A percentile compares a stretch with the other conserved stretches of the same genome.
Conservation (phyloP, 1,140 invertebrate genomes). For the Apis cerana region DNA sequence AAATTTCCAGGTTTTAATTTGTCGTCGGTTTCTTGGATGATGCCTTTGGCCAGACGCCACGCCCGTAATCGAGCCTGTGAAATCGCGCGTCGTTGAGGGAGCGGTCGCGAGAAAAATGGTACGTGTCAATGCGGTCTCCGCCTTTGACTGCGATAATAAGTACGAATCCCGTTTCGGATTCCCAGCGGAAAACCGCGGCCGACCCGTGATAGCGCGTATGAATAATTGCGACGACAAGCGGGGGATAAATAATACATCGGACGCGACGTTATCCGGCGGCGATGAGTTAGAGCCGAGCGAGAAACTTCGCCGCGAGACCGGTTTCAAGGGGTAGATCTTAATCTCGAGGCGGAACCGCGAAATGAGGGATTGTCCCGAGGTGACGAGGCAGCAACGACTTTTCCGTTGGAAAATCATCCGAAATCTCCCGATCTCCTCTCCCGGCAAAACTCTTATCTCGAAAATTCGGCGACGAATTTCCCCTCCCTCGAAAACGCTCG, state of each 20-base stretch:
- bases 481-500: not conserved
- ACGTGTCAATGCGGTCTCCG: conserved; percentile 57
- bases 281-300: conserved; percentile 74
- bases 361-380: conserved; percentile 75
- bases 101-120: conserved; percentile 57
- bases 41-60: conserved; percentile 15
- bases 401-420: conserved; percentile 54
- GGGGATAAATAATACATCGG: conserved; percentile 77
- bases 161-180: conserved; percentile 74
- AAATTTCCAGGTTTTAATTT: too few relatives aligned
- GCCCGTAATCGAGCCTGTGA: conserved; percentile 6
- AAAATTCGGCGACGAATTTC: not conserved
- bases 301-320: conserved; percentile 48
- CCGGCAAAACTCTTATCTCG: too few relatives aligned
- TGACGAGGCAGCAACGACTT: conserved; percentile 64
- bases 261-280: conserved; percentile 71
- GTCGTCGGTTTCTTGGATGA: not conserved
- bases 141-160: conserved; percentile 67
- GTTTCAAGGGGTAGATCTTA: conserved; percentile 72
- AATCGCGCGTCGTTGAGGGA: conserved; percentile 23
- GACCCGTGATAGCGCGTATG: conserved; percentile 74
- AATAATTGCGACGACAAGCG: conserved; percentile 78
- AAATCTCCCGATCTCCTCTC: conserved; percentile 9
- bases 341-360: conserved; percentile 65
- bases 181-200: conserved; percentile 68